A percentile compares a stretch with the other conserved stretches of the same genome.
phyloP scores from a whole-genome alignment of 2,888 invertebrate genomes.

The Cantharis flavilabris region DNA sequence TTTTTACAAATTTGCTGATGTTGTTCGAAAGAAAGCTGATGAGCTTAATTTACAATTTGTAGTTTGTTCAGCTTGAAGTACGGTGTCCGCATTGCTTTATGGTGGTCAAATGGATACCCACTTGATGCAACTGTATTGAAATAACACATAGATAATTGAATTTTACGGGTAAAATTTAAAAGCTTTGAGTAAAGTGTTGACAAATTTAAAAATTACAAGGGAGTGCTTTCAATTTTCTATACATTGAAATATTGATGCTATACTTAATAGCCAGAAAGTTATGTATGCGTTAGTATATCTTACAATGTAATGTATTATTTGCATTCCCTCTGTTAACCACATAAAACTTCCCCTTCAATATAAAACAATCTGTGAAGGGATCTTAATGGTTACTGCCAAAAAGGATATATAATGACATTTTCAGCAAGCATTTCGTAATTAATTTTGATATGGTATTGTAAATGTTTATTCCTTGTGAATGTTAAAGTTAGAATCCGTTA shows the following conservation, averaged over 20 bases:
- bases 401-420: constrained; percentile 20
- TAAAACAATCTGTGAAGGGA: constrained; percentile 25
- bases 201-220: not conserved
- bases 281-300: not conserved
- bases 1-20: too few relatives aligned
- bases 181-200: not conserved
- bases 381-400: constrained; percentile 19
- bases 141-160: not conserved
- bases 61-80: too few relatives aligned
- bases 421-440: constrained; percentile 16
- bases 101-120: not conserved
- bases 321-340: constrained; percentile 15
- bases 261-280: constrained; percentile 13
- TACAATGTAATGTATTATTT: constrained; percentile 21
- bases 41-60: too few relatives aligned
- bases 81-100: not conserved
- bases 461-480: constrained; percentile 8
- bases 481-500: not conserved
- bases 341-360: constrained; percentile 16
- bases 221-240: not conserved
- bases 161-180: not conserved
- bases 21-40: too few relatives aligned
- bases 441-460: constrained; percentile 20
- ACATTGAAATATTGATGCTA: not conserved
- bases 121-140: not conserved